Evolutionary conservation across 2,888 invertebrate species (phyloP), one percentile per base, ranked within the genome.

Genomic region (Capitulum mitella): DNA sequence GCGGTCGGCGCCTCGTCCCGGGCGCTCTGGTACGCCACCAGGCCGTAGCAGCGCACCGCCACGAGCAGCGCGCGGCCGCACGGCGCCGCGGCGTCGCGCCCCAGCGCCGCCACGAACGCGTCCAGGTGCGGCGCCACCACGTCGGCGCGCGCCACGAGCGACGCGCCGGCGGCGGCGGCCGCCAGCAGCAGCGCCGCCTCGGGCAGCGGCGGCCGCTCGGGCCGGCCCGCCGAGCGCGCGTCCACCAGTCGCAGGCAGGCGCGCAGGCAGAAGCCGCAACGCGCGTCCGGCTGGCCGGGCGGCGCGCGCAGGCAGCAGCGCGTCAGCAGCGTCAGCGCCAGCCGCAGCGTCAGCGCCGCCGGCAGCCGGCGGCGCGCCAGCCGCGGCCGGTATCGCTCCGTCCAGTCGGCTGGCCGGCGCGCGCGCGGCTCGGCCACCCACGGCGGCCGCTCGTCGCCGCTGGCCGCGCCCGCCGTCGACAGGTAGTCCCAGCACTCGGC

Each of bases 121-220:
- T 70, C 32, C 40, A 74, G 6, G 14, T 58, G 54, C 14, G 79
- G 78, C 51, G 75, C 51, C n/a, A 78, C n/a, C 78, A 54, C 51
- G 34, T 75, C 78, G 14, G 74, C n/a, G 1, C 74, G 78, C 16
- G 64, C 34, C 37, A 22, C 34, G 22, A 70, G 70, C 22, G 37
- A 8, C 19, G 70, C 22, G 12, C 70, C 70, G 22, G 70, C 70
- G 6, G 70, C 40, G 6, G 26, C 26, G 26, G 26, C 70, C 37
- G 70, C 70, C 26, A 70, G 70, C 37, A 70, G 37, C 37, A 70
- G 37, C 37, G 37, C 70, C 1, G 3, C 5, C 26, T 37, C 70
- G 6, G 37, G 37, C 40, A 26, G 19, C 37, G 26, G 8, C 6
- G 40, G 32, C 3, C 43, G 6, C 6, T 43, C 43, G 43, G 43